A percentile compares a stretch with the other conserved stretches of the same genome.
Conservation (phyloP, 2,113 vertebrate genomes). For the Oncorhynchus mykiss region DNA sequence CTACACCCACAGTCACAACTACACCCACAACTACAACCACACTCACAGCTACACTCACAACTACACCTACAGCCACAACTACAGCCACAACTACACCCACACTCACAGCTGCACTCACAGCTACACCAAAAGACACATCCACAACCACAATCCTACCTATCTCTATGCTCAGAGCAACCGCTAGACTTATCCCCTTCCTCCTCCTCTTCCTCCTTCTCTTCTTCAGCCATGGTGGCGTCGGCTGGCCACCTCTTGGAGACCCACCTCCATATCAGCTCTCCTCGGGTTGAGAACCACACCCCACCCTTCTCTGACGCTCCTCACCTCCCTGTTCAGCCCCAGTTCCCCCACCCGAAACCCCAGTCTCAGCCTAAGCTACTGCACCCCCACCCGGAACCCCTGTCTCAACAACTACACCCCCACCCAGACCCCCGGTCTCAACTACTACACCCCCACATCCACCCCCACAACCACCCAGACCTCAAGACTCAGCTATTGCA, state of each 20-base stretch:
- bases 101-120: no score
- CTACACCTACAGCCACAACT: no score
- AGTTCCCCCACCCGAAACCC: no score
- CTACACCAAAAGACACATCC: background rate
- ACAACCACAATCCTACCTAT: background rate
- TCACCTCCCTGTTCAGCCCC: background rate
- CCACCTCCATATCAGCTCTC: conserved; percentile 81
- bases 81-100: no score
- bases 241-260: conserved; percentile 86
- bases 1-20: no score
- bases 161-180: background rate
- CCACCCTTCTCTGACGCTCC: background rate
- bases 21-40: no score
- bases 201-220: conserved; percentile 71
- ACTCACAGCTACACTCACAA: no score
- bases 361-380: background rate
- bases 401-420: no score
- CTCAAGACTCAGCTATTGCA: background rate
- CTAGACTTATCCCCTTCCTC: conserved; percentile 40
- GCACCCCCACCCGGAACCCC: background rate
- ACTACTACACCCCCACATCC: no score
- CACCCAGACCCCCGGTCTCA: no score
- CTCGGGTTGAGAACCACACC: no score
- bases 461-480: no score
- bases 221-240: conserved; percentile 81